Base-by-base conservation (phyloP, 2,888 invertebrate species). In the Tenthredo distinguenda region DNA sequence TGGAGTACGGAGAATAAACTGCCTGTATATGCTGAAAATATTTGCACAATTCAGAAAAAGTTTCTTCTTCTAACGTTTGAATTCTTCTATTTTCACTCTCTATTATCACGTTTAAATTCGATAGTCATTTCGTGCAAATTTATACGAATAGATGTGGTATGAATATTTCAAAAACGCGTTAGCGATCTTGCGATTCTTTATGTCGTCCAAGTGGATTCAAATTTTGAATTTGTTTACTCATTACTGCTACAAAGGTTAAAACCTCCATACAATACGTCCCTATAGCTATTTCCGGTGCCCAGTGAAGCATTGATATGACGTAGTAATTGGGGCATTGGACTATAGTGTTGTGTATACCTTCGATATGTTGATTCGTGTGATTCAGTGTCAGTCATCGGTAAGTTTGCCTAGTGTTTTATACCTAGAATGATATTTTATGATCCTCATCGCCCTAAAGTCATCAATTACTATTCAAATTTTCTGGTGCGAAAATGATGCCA, bases 231-330 rank as follows among this genome's bases (percentile, higher is more conserved):
- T 34, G 50, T 77, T 31, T 26, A 15, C 31, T 31, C 47, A 77
- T 50, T 47, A 50, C 40, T 62, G 15, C 21, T 31, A 34, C 18
- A 34, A 40, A 68, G 47, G 55, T 58, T 81, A 40, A 81, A 81
- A 47, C 18, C 31, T 68, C 18, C n/a, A 62, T 65, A 79, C 85
- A n/a, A 40, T 37, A 40, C 31, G 77, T 79, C 50, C 77, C 77
- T 34, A 50, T 58, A 43, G 76, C n/a, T 43, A 43, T 68, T 79
- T 85, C 77, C 85, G 77, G 85, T 47, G 40, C 12, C 40, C 85
- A 79, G 47, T 85, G 65, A 47, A 79, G 77, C 85, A 85, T 85
- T 76, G 21, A 77, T 85, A 85, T 85, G 85, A 85, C 85, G 85
- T 50, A 47, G 83, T 31, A 47, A 55, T 21, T n/a, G 40, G 68